These are phyloP conservation scores for Salticus scenicus DNA, from an alignment of 2,888 invertebrate genomes.

Conservation along the genomic window DNA sequence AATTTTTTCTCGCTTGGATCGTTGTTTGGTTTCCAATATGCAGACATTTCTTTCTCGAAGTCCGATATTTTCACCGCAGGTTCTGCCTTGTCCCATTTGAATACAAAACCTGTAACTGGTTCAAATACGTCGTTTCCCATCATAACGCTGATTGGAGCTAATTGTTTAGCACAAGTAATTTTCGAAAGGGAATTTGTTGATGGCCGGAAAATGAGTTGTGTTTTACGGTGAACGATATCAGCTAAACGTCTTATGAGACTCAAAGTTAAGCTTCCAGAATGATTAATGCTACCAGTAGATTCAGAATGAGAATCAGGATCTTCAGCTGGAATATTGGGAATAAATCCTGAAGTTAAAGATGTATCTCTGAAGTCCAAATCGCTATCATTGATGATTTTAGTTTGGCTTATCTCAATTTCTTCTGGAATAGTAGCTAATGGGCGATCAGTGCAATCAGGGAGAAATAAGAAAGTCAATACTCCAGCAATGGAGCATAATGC, in stretches of 20 bases:
- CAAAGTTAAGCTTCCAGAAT: background rate
- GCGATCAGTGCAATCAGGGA: slow-evolving; percentile 52
- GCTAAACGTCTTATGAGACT: slow-evolving; percentile 28
- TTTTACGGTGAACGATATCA: slow-evolving; percentile 31
- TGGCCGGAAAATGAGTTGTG: slow-evolving; percentile 25
- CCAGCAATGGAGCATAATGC: slow-evolving; percentile 45
- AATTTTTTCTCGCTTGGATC: slow-evolving; percentile 47
- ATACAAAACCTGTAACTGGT: slow-evolving; percentile 65
- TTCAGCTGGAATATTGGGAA: slow-evolving; percentile 33
- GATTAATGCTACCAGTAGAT: slow-evolving; percentile 18
- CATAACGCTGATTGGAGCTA: slow-evolving; percentile 13
- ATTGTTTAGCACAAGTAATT: slow-evolving; percentile 20
- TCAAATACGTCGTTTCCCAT: slow-evolving; percentile 50
- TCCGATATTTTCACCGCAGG: slow-evolving; percentile 43
- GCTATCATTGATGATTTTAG: slow-evolving; percentile 59
- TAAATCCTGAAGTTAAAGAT: slow-evolving; percentile 17
- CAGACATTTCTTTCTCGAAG: slow-evolving; percentile 57
- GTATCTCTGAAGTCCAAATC: slow-evolving; percentile 51
- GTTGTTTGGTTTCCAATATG: slow-evolving; percentile 49
- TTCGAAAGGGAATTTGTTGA: slow-evolving; percentile 20
- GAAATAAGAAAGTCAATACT: slow-evolving; percentile 47
- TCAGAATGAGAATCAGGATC: background rate
- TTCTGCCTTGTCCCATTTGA: slow-evolving; percentile 66
- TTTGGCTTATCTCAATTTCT: slow-evolving; percentile 53
- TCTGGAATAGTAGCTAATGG: slow-evolving; percentile 60